These are phyloP conservation scores for Teleopsis dalmanni DNA, from an alignment of 1,140 invertebrate species.

Conservation along the genomic window DNA sequence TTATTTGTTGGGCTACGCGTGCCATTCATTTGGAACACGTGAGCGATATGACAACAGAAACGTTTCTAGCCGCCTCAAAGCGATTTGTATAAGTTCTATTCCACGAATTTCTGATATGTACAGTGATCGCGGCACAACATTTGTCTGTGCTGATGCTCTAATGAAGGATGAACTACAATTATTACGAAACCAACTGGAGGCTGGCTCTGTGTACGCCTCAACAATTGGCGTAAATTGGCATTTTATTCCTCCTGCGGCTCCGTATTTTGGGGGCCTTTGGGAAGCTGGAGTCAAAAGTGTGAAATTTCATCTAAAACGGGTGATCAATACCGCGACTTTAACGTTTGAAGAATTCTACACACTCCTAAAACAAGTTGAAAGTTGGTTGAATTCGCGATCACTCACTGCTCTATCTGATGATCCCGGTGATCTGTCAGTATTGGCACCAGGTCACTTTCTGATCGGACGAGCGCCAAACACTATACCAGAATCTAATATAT, in stretches of 20 bases:
- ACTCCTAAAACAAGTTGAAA: constrained; percentile 19
- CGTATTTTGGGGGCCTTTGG: constrained; percentile 4
- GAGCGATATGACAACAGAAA: neutral
- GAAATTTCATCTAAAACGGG: constrained; percentile 16
- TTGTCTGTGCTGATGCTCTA: neutral
- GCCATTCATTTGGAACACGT: constrained; percentile 1
- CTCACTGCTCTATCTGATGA: constrained; percentile 19
- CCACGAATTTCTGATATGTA: neutral
- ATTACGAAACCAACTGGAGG: neutral
- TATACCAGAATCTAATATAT: constrained; percentile 14
- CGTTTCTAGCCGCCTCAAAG: neutral
- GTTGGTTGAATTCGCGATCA: constrained; percentile 21
- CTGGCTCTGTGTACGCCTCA: neutral
- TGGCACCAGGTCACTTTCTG: constrained; percentile 37
- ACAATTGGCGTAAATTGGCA: constrained; percentile 8
- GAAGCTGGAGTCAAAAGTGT: constrained; percentile 6
- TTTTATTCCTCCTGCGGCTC: constrained; percentile 1
- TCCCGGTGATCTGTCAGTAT: constrained; percentile 16
- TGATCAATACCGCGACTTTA: constrained; percentile 9
- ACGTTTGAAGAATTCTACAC: constrained; percentile 22
- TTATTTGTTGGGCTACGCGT: constrained; percentile 1
- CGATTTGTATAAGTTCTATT: neutral
- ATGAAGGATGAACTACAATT: neutral
- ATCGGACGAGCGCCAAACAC: constrained; percentile 25
- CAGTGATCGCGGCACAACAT: neutral